Conservation (phyloP, 2,888 invertebrate genomes). For the Dioctria linearis region DNA sequence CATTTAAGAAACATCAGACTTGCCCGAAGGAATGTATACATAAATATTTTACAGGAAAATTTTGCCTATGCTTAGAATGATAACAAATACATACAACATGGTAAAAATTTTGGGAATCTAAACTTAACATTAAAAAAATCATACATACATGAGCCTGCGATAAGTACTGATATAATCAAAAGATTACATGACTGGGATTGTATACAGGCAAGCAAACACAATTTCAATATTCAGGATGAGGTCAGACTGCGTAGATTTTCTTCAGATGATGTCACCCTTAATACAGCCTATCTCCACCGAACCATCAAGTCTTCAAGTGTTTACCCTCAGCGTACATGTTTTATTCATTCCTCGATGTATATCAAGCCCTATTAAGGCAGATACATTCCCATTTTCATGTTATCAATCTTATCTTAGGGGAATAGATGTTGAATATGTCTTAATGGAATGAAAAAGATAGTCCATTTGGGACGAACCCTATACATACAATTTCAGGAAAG, state of each 20-base stretch:
- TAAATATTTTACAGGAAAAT: no score
- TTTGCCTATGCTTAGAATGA: no score
- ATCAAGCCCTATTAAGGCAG: constrained; percentile 32
- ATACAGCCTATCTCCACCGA: neutral
- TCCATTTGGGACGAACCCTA: neutral
- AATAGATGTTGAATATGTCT: neutral
- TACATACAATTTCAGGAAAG: neutral
- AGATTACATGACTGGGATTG: constrained; percentile 19
- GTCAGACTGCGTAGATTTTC: neutral
- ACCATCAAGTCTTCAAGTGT: neutral
- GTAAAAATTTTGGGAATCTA: no score
- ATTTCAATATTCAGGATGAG: neutral
- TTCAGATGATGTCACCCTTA: neutral
- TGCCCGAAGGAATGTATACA: no score
- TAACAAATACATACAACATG: no score
- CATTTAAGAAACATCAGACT: no score
- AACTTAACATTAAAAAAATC: no score
- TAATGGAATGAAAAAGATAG: neutral
- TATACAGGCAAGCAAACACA: neutral
- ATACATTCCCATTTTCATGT: constrained; percentile 19
- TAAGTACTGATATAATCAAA: constrained; percentile 31
- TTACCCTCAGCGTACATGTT: constrained; percentile 22
- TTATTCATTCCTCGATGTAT: constrained; percentile 29
- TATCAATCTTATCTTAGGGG: constrained; percentile 37
- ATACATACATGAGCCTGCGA: no score